Base-by-base conservation (phyloP, 2,113 vertebrate species). In the Sylvia atricapilla region DNA sequence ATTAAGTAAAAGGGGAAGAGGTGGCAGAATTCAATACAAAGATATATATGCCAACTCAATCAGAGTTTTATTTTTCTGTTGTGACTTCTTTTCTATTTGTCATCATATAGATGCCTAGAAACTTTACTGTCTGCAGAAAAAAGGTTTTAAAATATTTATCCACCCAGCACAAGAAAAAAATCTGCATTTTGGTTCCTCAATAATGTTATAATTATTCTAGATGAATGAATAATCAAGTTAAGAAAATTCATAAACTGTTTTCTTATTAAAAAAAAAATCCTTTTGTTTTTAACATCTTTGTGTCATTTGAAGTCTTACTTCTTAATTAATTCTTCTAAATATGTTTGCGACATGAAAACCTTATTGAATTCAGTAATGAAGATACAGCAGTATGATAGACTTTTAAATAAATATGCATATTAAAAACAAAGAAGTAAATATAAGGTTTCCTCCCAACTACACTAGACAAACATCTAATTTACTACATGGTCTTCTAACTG, bases 361-460 rank as follows among this genome's bases (percentile, higher is more conserved):
- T 41, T 22, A 13, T 10, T 74, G n/a, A 80, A 67, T 67, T 49
- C 15, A 63, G 44, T 17, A 76, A 79, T 68, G 81, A 84, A 80
- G 75, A 84, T 55, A 20, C 58, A 91, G 30, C 3, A 78, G 7
- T 70, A 33, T 43, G 53, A 47, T 13, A 63, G 62, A 20, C 7
- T 87, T 95, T 90, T 87, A 95, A 96, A 97, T 87, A 94, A 95
- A 87, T 89, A 89, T 67, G 11, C 4, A 91, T 95, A 95, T 79
- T 35, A 75, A 87, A 37, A 66, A 49, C 62, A 55, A 47, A 21
- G 24, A 59, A 59, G 10, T 47, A 55, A 74, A 81, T 82, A 39
- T 78, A 75, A 70, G 21, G 62, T 91, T 66, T 69, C 30, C 86
- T 70, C 47, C 30, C 10, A 91, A 39, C 55, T 59, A 7, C 13